Conservation (phyloP, 2,113 vertebrate genomes). For the Coturnix japonica region DNA sequence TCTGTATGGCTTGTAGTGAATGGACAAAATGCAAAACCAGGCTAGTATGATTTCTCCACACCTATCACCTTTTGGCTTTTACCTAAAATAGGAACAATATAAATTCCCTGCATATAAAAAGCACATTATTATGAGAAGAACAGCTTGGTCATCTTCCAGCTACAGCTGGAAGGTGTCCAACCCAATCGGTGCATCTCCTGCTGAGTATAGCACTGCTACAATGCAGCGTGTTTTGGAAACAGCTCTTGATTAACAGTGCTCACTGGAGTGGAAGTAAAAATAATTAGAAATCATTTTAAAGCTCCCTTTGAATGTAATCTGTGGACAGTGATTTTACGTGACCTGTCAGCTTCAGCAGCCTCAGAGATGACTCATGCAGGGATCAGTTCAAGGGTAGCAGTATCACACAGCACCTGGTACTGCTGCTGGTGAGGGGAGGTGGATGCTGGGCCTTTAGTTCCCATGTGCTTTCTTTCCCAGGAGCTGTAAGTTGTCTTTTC, state of each 20-base stretch:
- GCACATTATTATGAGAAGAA: not conserved
- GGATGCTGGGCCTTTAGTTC: not conserved
- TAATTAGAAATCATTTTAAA: slow-evolving; percentile 72
- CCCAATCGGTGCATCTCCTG: slow-evolving; percentile 1
- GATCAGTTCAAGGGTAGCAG: slow-evolving; percentile 22
- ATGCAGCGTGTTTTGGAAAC: slow-evolving; percentile 29
- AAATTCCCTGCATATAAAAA: not conserved
- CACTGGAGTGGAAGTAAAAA: slow-evolving; percentile 67
- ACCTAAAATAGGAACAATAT: not conserved
- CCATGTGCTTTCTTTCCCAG: not conserved
- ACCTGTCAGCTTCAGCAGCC: slow-evolving; percentile 35
- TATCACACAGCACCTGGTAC: not conserved
- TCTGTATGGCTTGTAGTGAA: not conserved
- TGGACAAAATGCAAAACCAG: not conserved
- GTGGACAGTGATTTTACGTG: slow-evolving; percentile 41
- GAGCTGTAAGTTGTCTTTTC: not conserved
- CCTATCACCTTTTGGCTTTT: not conserved
- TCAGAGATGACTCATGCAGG: slow-evolving; percentile 26
- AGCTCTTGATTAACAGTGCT: slow-evolving; percentile 61
- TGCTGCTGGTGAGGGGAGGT: not conserved
- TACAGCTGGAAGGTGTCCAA: slow-evolving; percentile 51
- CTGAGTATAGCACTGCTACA: slow-evolving; percentile 18
- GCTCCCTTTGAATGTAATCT: slow-evolving; percentile 27
- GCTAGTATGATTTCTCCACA: not conserved
- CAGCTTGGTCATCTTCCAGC: slow-evolving; percentile 5